Evolutionary conservation across 2,113 vertebrate genomes (phyloP), one percentile per base, ranked within the genome.

Genomic region (Python bivittatus): DNA sequence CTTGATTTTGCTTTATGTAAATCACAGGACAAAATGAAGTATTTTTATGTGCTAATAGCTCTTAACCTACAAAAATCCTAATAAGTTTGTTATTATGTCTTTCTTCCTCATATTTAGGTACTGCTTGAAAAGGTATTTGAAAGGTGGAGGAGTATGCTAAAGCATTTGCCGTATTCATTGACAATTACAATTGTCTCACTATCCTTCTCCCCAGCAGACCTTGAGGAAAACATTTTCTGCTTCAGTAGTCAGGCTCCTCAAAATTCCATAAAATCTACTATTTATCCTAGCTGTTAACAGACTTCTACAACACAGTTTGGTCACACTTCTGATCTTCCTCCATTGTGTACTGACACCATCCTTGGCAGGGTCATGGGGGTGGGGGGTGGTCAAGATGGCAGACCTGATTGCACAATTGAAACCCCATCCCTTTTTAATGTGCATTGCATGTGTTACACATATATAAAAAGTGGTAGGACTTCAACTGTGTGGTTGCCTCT

Each of bases 301-400:
- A 91, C 54, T 89, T 91, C 93, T 86, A 68, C 83, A 93, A 91
- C 92, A 89, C 88, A 93, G 92, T 58, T 61, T 95, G 48, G 89
- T 94, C 91, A 72, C 68, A 92, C 85, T 96, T 96, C 96, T 92
- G 84, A 93, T 89, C 60, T 86, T 94, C 89, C 64, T 6, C 52
- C 17, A 48, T 90, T 90, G 0, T 92, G 94, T 89, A 91, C 10
- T 86, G 91, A 94, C 42, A 88, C 48, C 48, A 48, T 48, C 7
- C 48, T 48, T 48, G 7, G 48, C 48, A 48, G 48, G 48, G 48
- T 6, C 48, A 48, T 48, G 4, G 5, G n/a, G n/a, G n/a, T n/a
- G n/a, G n/a, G n/a, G n/a, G 5, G 48, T 48, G 4, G 48, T 48
- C 48, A 48, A 48, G 48, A 48, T 48, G 5, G 48, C 4, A 48